Conservation (phyloP, 2,113 vertebrate species). For the Hypomesus transpacificus region DNA sequence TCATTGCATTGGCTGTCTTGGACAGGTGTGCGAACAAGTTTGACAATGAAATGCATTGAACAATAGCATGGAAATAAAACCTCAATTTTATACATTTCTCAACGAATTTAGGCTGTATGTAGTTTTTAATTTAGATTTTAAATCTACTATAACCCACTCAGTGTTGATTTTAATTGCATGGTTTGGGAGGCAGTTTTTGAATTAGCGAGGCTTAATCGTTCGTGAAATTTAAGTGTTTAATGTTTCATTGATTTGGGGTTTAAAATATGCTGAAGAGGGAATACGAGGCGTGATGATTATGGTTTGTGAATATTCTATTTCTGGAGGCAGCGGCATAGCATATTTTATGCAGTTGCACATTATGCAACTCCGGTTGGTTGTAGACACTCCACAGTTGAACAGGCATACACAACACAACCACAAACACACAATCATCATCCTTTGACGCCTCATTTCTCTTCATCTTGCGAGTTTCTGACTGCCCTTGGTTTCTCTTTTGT, state of each 20-base stretch:
- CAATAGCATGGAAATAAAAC: too few species aligned
- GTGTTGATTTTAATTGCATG: too few species aligned
- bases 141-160: too few species aligned
- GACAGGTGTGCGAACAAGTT: slow-evolving; percentile 26
- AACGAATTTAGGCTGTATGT: too few species aligned
- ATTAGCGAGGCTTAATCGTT: slow-evolving; percentile 31
- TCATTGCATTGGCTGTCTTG: not conserved
- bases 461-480: not conserved
- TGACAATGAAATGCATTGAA: not conserved
- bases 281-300: not conserved
- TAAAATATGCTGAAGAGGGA: not conserved
- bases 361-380: not conserved
- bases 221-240: not conserved
- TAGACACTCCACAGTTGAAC: not conserved
- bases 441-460: not conserved
- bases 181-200: too few species aligned
- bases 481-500: not conserved
- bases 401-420: not conserved
- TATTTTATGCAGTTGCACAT: slow-evolving; percentile 2
- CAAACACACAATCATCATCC: not conserved
- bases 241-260: not conserved
- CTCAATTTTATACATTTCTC: too few species aligned
- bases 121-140: too few species aligned
- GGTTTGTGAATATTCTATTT: not conserved
- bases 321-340: not conserved